Percentiles rank a stretch among this genome's conserved stretches.
Conservation (phyloP, 2,113 vertebrate species). For the Oncorhynchus mykiss region DNA sequence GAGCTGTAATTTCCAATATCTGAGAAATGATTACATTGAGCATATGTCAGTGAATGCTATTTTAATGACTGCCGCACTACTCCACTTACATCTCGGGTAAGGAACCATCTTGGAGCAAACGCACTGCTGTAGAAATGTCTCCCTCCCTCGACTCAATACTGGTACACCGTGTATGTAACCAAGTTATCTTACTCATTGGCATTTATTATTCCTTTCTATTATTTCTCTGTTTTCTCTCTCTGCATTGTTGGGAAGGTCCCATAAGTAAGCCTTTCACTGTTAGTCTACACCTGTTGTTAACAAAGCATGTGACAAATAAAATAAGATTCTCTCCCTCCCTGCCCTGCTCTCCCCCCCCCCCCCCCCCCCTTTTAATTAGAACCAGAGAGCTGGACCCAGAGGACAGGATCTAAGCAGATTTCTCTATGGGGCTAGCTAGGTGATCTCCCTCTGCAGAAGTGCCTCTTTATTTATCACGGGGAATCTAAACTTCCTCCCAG, state of each 20-base stretch:
- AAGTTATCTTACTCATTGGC: background rate
- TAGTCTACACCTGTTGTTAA: no score
- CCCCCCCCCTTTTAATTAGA: slow-evolving; percentile 28
- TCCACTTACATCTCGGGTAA: slow-evolving; percentile 48
- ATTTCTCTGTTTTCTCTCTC: background rate
- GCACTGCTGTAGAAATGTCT: slow-evolving; percentile 55
- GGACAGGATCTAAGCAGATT: slow-evolving; percentile 4
- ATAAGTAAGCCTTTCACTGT: no score
- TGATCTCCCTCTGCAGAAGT: background rate
- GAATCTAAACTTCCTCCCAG: background rate
- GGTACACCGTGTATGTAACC: slow-evolving; percentile 44
- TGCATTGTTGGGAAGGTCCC: no score
- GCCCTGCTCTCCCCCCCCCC: fast-evolving
- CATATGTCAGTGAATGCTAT: slow-evolving; percentile 63
- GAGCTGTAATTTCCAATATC: slow-evolving; percentile 65
- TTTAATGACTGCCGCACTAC: slow-evolving; percentile 57
- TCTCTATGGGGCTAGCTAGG: background rate
- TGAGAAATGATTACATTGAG: slow-evolving; percentile 63
- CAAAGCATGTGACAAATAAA: no score
- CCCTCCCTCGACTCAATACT: slow-evolving; percentile 28
- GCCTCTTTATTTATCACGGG: slow-evolving; percentile 8
- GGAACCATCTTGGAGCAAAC: slow-evolving; percentile 34
- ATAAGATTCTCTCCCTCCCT: no score
- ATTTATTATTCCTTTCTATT: background rate
- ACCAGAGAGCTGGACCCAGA: slow-evolving; percentile 20